Evolutionary conservation across 2,888 invertebrate genomes (phyloP).

Genomic region (Chironomus tentans): DNA sequence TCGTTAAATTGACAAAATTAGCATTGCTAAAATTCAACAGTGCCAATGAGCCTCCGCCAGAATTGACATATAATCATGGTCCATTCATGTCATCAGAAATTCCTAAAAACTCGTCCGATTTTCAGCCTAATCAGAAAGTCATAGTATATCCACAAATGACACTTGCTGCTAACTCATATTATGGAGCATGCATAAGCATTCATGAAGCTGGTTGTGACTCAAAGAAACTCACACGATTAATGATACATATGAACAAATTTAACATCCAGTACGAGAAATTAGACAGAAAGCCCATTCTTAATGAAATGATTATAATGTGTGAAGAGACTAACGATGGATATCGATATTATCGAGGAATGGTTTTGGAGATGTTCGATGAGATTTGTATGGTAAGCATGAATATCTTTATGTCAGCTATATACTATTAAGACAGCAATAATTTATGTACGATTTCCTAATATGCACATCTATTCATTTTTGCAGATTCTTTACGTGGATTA

Average conservation of each 20-base stretch:
- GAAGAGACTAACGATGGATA: not conserved
- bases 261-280: not conserved
- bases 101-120: too few relatives aligned
- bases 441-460: not conserved
- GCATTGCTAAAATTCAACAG: too few relatives aligned
- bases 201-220: not conserved
- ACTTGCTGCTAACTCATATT: not conserved
- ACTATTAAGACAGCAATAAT: too few relatives aligned
- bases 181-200: not conserved
- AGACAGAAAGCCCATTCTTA: not conserved
- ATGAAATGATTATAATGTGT: not conserved
- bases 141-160: not conserved
- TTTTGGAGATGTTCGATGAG: not conserved
- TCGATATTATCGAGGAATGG: not conserved
- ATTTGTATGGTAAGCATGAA: not conserved
- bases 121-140: too few relatives aligned
- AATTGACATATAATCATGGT: too few relatives aligned
- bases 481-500: not conserved
- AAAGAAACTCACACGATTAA: not conserved
- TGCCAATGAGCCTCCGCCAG: too few relatives aligned
- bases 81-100: too few relatives aligned
- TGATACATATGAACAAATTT: not conserved
- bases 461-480: not conserved
- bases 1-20: not conserved
- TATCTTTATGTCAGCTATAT: too few relatives aligned